Percentiles rank a stretch among this genome's conserved stretches.
phyloP scores from a whole-genome alignment of 2,888 invertebrate species.

The Phrixothrix hirtus region DNA sequence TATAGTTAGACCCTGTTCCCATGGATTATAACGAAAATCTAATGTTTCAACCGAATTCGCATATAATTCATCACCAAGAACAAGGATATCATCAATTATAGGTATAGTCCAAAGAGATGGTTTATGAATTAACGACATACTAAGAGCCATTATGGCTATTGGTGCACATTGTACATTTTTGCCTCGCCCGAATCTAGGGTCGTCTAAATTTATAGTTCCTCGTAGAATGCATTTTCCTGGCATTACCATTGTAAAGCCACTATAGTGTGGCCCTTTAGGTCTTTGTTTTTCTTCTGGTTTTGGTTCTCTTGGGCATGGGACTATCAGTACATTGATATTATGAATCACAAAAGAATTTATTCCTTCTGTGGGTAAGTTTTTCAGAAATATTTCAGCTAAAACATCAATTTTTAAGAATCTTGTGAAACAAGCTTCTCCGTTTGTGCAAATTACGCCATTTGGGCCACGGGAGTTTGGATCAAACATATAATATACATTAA shows the following conservation, averaged over 20 bases:
- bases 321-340: constrained; percentile 36
- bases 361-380: constrained; percentile 47
- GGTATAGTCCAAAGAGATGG: constrained; percentile 64
- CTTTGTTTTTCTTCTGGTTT: constrained; percentile 37
- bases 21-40: constrained; percentile 61
- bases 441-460: constrained; percentile 45
- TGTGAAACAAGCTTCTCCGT: constrained; percentile 53
- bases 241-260: constrained; percentile 30
- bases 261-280: constrained; percentile 3
- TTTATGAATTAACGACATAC: constrained; percentile 63
- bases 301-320: constrained; percentile 42
- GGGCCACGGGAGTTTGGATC: constrained; percentile 57
- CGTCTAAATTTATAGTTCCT: constrained; percentile 58
- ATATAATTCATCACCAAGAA: constrained; percentile 59
- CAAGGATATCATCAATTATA: constrained; percentile 62
- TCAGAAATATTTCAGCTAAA: constrained; percentile 44
- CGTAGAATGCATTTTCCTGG: constrained; percentile 52
- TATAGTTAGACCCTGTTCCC: constrained; percentile 60
- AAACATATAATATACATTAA: constrained; percentile 55
- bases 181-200: constrained; percentile 59
- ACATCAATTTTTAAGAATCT: constrained; percentile 46
- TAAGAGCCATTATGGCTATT: constrained; percentile 61
- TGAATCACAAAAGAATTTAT: constrained; percentile 48
- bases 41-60: constrained; percentile 58
- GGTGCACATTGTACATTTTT: constrained; percentile 60